Evolutionary conservation across 2,888 invertebrate genomes (phyloP).

Genomic region (Leucoptera coffeella): DNA sequence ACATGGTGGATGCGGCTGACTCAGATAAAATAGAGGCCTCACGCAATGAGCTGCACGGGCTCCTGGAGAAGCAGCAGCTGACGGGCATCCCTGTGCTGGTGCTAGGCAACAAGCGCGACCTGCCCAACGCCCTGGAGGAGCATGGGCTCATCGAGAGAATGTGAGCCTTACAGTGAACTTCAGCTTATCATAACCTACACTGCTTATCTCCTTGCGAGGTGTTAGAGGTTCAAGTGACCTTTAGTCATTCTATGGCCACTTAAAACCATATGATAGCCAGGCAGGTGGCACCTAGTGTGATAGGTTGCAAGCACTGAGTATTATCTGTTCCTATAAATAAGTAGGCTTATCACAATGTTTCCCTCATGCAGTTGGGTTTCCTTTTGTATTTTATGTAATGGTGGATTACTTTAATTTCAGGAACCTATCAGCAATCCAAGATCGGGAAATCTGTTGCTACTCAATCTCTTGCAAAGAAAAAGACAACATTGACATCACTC

Average conservation of each 20-base stretch:
- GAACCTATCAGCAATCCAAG: slow-evolving; percentile 97
- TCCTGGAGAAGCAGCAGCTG: slow-evolving; percentile 95
- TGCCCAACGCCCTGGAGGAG: slow-evolving; percentile 95
- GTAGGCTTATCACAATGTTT: too few relatives aligned
- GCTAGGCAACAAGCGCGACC: slow-evolving; percentile 96
- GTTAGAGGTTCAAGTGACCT: too few relatives aligned
- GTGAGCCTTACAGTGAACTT: too few relatives aligned
- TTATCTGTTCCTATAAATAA: too few relatives aligned
- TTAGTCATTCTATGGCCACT: too few relatives aligned
- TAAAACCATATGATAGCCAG: too few relatives aligned
- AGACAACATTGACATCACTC: slow-evolving; percentile 99
- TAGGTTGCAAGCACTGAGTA: too few relatives aligned
- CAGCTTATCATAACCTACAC: too few relatives aligned
- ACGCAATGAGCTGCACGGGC: slow-evolving; percentile 93
- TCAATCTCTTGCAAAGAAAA: slow-evolving; percentile 99
- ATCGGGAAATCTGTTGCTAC: slow-evolving; percentile 99
- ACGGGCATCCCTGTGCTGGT: slow-evolving; percentile 97
- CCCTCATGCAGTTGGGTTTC: too few relatives aligned
- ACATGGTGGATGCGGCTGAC: slow-evolving; percentile 99
- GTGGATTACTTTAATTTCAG: slow-evolving; percentile 57
- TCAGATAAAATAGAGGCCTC: slow-evolving; percentile 98
- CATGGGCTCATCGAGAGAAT: slow-evolving; percentile 98
- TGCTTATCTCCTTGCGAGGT: too few relatives aligned
- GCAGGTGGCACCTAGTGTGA: too few relatives aligned
- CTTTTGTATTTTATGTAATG: too few relatives aligned